These are phyloP conservation scores for Rugalucina vietnamica DNA, from an alignment of 2,888 invertebrate genomes.

Conservation along the genomic window DNA sequence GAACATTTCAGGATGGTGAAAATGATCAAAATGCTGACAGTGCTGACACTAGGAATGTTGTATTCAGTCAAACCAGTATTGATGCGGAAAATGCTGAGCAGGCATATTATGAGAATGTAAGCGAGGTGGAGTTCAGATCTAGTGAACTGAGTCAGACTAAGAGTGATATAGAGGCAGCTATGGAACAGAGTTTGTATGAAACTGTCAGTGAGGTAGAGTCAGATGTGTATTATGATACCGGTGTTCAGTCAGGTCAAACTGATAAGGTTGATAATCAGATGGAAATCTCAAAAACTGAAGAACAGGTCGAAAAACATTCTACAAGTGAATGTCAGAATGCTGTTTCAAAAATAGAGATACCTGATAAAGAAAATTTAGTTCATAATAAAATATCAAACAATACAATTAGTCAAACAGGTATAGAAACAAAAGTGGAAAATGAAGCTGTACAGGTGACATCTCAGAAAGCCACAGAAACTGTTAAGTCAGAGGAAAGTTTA, in stretches of 20 bases:
- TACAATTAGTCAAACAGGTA: not conserved
- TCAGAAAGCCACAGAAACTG: too few relatives aligned
- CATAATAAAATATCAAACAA: not conserved
- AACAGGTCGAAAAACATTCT: not conserved
- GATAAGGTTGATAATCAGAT: not conserved
- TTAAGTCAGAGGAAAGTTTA: too few relatives aligned
- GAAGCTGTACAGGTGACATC: too few relatives aligned
- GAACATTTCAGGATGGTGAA: not conserved
- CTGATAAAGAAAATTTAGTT: not conserved
- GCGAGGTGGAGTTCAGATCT: not conserved
- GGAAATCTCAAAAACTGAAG: not conserved
- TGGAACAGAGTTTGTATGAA: not conserved
- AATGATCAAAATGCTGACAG: not conserved
- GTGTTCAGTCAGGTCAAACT: not conserved
- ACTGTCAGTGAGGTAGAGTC: slow-evolving; percentile 1
- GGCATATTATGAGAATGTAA: not conserved
- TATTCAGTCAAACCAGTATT: too few relatives aligned
- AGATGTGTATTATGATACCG: not conserved
- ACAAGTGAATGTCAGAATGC: not conserved
- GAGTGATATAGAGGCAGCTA: not conserved
- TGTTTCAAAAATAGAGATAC: not conserved
- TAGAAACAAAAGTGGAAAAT: too few relatives aligned
- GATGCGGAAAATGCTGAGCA: not conserved
- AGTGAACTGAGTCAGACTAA: not conserved
- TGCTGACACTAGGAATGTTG: slow-evolving; percentile 1